Percentiles rank a stretch among this genome's conserved stretches.
Conservation (phyloP, 1,140 invertebrate genomes). For the Bombus superbus region DNA sequence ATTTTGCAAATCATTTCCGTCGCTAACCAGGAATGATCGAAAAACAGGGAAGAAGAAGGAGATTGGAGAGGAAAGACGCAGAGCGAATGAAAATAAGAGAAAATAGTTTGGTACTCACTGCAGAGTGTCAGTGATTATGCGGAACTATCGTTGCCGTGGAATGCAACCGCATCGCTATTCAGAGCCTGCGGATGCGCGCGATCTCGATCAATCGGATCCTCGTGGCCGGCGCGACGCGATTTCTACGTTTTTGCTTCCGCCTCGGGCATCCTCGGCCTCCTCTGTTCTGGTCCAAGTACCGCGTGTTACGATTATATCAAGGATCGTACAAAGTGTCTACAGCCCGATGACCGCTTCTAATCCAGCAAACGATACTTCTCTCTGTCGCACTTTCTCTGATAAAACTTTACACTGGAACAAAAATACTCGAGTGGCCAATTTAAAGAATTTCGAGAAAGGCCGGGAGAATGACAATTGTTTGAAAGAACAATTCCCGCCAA, state of each 20-base stretch:
- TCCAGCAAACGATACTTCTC: neutral
- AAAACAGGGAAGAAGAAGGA: neutral
- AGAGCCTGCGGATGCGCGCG: conserved; percentile 52
- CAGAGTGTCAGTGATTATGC: conserved; percentile 66
- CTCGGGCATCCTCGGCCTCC: conserved; percentile 29
- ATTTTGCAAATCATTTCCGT: conserved; percentile 39
- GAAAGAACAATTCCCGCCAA: neutral
- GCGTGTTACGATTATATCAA: neutral
- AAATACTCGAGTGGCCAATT: neutral
- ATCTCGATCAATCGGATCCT: conserved; percentile 53
- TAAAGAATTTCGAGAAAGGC: neutral
- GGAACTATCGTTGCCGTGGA: conserved; percentile 56
- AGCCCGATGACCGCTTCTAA: neutral
- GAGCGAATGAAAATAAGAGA: neutral
- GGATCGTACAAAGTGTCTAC: neutral
- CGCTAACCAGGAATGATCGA: conserved; percentile 1
- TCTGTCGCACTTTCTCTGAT: neutral
- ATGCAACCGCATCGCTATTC: conserved; percentile 68
- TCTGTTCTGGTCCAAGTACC: conserved; percentile 11
- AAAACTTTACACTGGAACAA: conserved; percentile 2
- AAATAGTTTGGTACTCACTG: conserved; percentile 64
- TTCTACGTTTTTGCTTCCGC: conserved; percentile 41
- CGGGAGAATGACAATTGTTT: neutral
- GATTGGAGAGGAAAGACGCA: neutral
- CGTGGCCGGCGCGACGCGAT: conserved; percentile 9